Percentiles rank a stretch among this genome's conserved stretches.
Evolutionary conservation across 2,113 vertebrate genomes (phyloP).

Genomic region (Paralichthys olivaceus): DNA sequence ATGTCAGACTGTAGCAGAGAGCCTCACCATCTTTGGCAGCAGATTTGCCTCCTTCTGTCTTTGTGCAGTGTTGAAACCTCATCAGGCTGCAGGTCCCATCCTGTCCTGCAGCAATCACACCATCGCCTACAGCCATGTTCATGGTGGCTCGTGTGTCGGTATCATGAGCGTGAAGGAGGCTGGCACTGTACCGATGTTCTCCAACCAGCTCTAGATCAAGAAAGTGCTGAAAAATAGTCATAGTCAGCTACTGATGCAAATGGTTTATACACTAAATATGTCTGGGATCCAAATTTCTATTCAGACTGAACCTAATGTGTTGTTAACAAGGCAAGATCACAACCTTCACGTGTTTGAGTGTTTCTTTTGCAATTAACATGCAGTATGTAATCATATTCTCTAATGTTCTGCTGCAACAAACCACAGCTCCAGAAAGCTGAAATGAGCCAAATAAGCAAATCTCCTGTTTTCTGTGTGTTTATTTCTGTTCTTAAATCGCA

Average conservation of each 20-base stretch:
- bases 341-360: not conserved
- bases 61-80: conserved; percentile 74
- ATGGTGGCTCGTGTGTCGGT: conserved; percentile 92
- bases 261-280: not conserved
- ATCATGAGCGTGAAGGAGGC: conserved; percentile 90
- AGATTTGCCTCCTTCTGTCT: conserved; percentile 38
- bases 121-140: conserved; percentile 89
- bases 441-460: not conserved
- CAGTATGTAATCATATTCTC: not conserved
- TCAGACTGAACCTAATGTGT: no score
- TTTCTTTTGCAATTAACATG: not conserved
- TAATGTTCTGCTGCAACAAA: not conserved
- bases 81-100: conserved; percentile 90
- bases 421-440: not conserved
- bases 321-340: no score
- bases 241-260: not conserved
- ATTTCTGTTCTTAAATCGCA: no score
- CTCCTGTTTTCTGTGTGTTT: no score
- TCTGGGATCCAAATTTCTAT: not conserved
- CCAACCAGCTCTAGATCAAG: conserved; percentile 87
- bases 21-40: conserved; percentile 80
- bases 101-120: conserved; percentile 92
- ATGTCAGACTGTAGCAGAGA: not conserved
- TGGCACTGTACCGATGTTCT: conserved; percentile 84
- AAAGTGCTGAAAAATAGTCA: conserved; percentile 86